Base-by-base conservation (phyloP, 2,113 vertebrate species). In the Corythaixoides concolor region DNA sequence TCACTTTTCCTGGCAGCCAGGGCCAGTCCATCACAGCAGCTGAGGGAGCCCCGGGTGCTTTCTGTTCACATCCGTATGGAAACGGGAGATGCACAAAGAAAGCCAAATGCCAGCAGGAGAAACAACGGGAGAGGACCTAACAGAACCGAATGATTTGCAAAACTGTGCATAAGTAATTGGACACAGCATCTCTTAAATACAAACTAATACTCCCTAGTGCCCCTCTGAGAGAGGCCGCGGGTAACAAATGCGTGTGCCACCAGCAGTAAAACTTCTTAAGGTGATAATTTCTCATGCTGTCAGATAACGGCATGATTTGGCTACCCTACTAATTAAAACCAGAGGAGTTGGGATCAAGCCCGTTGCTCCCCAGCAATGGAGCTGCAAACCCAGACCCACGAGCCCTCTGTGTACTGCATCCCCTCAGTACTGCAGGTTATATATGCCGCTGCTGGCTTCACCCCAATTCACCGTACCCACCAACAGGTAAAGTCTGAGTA, bases 41-140 rank as follows among this genome's bases (percentile, higher is more conserved):
- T 49, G 47, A 15, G 59, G 27, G 53, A 84, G 50, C 37, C 63
- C 62, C 0, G 0, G 32, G 35, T 0, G 0, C 64, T 73, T 80
- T 60, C 35, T 88, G 8, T 23, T 78, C 50, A 3, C 0, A 1
- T 18, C 60, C 10, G 0, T n/a, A 15, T 16, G 55, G 55, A 62
- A 85, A n/a, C 2, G 0, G 32, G 24, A 90, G 78, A 50, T 35
- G 17, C 50, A 47, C 33, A 81, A n/a, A 64, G 82, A 24, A 66
- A 90, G 49, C 21, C 85, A 84, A 68, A 30, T 70, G 52, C 56
- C 91, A 77, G 32, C 49, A 80, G 78, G 35, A 59, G 35, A 59
- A 90, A 58, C 28, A 74, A 70, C 2, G 2, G 53, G 72, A 89
- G 39, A 83, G 13, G 12, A 60, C 43, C 55, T 59, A 37, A 49